Evolutionary conservation across 37 sponge, comb jelly and placozoan species (phyloP).

Genomic region (Halichondria panicea): DNA sequence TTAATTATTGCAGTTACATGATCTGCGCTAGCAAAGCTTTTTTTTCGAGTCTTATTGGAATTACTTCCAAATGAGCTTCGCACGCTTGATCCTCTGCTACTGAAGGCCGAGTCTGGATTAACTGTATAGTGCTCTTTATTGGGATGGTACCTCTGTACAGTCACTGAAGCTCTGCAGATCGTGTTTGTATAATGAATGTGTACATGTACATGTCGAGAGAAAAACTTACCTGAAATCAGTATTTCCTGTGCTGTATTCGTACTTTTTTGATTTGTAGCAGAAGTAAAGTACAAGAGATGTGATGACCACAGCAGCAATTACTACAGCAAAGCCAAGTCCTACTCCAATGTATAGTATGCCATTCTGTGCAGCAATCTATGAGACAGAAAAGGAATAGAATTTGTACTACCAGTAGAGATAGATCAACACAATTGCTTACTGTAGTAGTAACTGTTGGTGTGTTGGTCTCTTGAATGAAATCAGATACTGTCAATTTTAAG

Average conservation of each 20-base stretch:
- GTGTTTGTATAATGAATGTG: too few relatives aligned
- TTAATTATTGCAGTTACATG: slow-evolving; percentile 1
- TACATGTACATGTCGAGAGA: neutral
- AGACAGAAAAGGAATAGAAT: too few relatives aligned
- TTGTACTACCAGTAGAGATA: too few relatives aligned
- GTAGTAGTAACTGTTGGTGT: too few relatives aligned
- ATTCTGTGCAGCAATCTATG: too few relatives aligned
- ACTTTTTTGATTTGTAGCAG: slow-evolving; percentile 33
- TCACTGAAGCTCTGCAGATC: neutral
- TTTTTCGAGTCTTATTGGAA: slow-evolving; percentile 1
- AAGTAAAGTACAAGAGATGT: slow-evolving; percentile 37
- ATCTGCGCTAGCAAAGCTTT: slow-evolving; percentile 5
- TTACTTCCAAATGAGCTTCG: slow-evolving; percentile 47
- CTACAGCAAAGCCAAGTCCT: slow-evolving; percentile 19
- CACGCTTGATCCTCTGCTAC: slow-evolving; percentile 46
- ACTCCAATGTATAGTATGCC: too few relatives aligned
- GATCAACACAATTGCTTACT: too few relatives aligned
- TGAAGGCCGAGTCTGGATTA: slow-evolving; percentile 14
- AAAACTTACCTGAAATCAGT: slow-evolving; percentile 12
- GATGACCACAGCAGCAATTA: slow-evolving; percentile 12
- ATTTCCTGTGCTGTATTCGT: slow-evolving; percentile 48
- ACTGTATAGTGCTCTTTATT: slow-evolving; percentile 38
- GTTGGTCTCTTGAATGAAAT: too few relatives aligned
- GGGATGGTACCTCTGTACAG: slow-evolving; percentile 33
- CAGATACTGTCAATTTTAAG: too few relatives aligned